These are phyloP conservation scores for Pogonophryne albipinna DNA, from an alignment of 2,797 vertebrate genomes.

Conservation along the genomic window DNA sequence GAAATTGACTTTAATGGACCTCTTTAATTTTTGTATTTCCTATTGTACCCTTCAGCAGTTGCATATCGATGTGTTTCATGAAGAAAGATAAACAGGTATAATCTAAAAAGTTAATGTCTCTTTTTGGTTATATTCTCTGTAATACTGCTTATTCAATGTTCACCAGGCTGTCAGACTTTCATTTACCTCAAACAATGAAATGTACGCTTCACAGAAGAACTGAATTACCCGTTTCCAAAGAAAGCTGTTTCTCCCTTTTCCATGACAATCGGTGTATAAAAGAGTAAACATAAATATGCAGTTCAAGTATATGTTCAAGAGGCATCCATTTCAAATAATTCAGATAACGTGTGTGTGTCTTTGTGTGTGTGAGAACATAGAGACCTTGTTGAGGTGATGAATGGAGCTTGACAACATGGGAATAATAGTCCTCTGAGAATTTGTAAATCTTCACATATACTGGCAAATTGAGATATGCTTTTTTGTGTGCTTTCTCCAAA, in stretches of 20 bases:
- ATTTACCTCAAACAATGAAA: slow-evolving; percentile 33
- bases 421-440: neutral
- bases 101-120: neutral
- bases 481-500: slow-evolving; percentile 10
- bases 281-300: slow-evolving; percentile 56
- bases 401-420: too few relatives aligned
- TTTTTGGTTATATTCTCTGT: slow-evolving; percentile 16
- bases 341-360: too few relatives aligned
- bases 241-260: slow-evolving; percentile 40
- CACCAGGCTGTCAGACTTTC: slow-evolving; percentile 13
- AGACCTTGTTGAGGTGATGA: neutral
- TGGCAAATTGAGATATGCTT: slow-evolving; percentile 9
- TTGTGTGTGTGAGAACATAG: too few relatives aligned
- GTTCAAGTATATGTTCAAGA: neutral
- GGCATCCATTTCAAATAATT: too few relatives aligned
- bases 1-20: too few relatives aligned
- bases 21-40: slow-evolving; percentile 1
- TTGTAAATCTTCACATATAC: neutral
- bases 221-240: slow-evolving; percentile 26
- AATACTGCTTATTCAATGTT: slow-evolving; percentile 19
- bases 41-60: neutral
- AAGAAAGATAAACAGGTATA: neutral
- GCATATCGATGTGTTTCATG: slow-evolving; percentile 8
- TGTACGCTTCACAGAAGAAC: slow-evolving; percentile 38
- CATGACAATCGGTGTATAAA: slow-evolving; percentile 33